Conservation (phyloP, 2,888 invertebrate species). For the Hipparchia sbordonii region DNA sequence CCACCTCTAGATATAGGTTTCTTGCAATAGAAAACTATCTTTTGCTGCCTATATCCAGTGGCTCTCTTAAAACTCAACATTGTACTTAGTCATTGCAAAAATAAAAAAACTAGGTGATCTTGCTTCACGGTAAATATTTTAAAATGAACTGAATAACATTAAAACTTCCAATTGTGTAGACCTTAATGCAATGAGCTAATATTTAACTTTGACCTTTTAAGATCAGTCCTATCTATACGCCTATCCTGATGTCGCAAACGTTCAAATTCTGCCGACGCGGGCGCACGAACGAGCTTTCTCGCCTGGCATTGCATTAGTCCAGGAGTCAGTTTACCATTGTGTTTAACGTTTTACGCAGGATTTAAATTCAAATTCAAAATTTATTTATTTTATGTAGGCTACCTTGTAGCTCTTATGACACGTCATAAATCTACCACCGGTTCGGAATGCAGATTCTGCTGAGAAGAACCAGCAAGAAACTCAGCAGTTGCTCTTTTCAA, state of each 20-base stretch:
- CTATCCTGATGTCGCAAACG: conserved; percentile 67
- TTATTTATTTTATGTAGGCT: too few species aligned
- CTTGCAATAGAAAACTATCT: too few species aligned
- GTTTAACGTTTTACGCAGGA: background rate
- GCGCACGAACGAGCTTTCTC: conserved; percentile 65
- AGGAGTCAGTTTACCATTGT: conserved; percentile 11
- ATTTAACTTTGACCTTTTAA: conserved; percentile 61
- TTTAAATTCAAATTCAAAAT: background rate
- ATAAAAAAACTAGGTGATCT: background rate
- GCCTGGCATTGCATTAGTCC: conserved; percentile 65
- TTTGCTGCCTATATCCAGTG: too few species aligned
- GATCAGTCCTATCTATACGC: conserved; percentile 43
- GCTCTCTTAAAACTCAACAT: too few species aligned
- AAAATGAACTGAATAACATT: conserved; percentile 10
- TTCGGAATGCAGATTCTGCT: too few species aligned
- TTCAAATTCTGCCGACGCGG: conserved; percentile 51
- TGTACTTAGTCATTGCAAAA: background rate
- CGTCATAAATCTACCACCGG: too few species aligned
- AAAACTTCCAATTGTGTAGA: conserved; percentile 8
- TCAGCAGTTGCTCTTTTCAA: too few species aligned
- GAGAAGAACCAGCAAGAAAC: too few species aligned
- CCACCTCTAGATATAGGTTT: too few species aligned
- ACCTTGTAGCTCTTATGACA: too few species aligned
- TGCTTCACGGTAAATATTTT: conserved; percentile 10
- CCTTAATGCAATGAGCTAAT: conserved; percentile 36